Conservation (phyloP, 2,113 vertebrate genomes). For the Atrichornis clamosus region DNA sequence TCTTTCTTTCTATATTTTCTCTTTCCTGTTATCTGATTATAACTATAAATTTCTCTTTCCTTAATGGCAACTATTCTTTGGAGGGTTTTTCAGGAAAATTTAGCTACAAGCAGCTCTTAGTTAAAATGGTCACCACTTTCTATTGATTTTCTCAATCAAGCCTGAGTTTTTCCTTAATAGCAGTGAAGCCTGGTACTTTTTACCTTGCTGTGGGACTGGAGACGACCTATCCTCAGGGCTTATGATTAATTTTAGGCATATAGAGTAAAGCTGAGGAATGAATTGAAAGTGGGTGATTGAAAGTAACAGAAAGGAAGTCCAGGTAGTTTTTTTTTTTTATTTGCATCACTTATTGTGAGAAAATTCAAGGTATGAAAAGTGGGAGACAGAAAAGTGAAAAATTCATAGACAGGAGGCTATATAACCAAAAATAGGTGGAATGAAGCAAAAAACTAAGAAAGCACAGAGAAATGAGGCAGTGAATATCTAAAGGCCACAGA, state of each 20-base stretch:
- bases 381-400: neutral
- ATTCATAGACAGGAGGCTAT: neutral
- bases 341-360: neutral
- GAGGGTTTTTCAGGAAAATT: neutral
- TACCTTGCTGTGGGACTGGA: neutral
- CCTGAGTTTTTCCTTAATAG: neutral
- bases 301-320: neutral
- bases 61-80: neutral
- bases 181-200: neutral
- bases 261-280: neutral
- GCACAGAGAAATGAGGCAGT: neutral
- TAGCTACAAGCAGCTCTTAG: neutral
- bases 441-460: neutral
- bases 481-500: neutral
- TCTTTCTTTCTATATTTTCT: neutral
- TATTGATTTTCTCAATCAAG: neutral
- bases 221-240: neutral
- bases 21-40: neutral
- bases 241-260: neutral
- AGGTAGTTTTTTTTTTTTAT: neutral
- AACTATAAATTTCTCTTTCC: neutral
- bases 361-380: neutral
- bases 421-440: neutral
- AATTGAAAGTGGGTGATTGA: neutral
- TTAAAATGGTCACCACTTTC: neutral